phyloP scores from a whole-genome alignment of 2,797 vertebrate species.

The Rhadinocentrus ornatus region DNA sequence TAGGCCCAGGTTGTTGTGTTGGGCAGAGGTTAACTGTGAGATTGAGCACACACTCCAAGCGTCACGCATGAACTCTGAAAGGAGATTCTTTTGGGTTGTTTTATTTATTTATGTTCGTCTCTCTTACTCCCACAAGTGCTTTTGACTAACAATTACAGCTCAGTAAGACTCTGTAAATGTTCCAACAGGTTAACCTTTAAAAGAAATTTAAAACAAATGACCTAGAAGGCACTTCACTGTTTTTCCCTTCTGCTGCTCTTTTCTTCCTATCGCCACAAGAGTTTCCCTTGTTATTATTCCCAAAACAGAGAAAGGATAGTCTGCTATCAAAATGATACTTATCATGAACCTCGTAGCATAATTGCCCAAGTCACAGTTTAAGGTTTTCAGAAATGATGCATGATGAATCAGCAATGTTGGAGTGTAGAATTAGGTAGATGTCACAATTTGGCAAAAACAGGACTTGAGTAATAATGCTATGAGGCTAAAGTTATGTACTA shows the following conservation, averaged over 20 bases:
- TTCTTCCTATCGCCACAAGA: constrained; percentile 26
- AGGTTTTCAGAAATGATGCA: no score
- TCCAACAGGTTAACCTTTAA: constrained; percentile 80
- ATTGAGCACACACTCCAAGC: constrained; percentile 50
- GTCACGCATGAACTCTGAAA: constrained; percentile 14
- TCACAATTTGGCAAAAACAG: no score
- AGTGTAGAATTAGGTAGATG: no score
- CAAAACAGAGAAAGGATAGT: constrained; percentile 26
- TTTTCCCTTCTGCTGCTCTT: constrained; percentile 44
- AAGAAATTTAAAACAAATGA: constrained; percentile 75
- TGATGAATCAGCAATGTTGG: no score
- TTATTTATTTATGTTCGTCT: not conserved
- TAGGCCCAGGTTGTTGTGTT: constrained; percentile 38
- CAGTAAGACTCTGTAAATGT: constrained; percentile 67
- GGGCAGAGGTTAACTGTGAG: constrained; percentile 50
- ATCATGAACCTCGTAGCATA: no score
- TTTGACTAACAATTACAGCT: constrained; percentile 57
- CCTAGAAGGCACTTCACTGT: constrained; percentile 42
- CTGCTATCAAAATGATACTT: constrained; percentile 8
- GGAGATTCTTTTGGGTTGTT: constrained; percentile 15
- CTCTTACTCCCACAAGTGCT: constrained; percentile 42
- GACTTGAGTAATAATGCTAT: no score
- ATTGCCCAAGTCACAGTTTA: no score
- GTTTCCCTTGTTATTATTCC: constrained; percentile 34
- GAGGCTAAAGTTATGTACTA: not conserved